phyloP scores from a whole-genome alignment of 2,888 invertebrate species.

The Lycaena phlaeas region DNA sequence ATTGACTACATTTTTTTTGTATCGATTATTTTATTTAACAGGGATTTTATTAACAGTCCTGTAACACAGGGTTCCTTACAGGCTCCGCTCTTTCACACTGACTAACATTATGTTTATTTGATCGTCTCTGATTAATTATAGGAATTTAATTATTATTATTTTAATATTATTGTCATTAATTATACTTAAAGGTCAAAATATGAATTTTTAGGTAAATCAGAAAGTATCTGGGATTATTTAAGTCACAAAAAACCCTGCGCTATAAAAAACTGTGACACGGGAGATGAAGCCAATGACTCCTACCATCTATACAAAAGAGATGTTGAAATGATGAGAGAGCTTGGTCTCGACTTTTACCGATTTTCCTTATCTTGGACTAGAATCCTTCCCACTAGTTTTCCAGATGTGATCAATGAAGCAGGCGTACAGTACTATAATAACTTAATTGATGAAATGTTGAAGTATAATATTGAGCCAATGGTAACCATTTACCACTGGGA shows the following conservation, averaged over 20 bases:
- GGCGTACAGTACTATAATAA: slow-evolving; percentile 25
- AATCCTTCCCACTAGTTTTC: slow-evolving; percentile 66
- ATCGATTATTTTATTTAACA: too few relatives aligned
- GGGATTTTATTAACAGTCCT: too few relatives aligned
- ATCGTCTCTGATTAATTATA: too few relatives aligned
- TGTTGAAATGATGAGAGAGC: slow-evolving; percentile 37
- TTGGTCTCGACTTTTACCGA: slow-evolving; percentile 51
- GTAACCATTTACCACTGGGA: slow-evolving; percentile 63
- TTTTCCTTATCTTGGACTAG: slow-evolving; percentile 74
- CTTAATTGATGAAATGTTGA: slow-evolving; percentile 61
- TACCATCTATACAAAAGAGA: slow-evolving; percentile 69
- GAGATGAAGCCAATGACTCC: slow-evolving; percentile 68
- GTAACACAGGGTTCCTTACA: too few relatives aligned
- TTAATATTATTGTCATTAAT: too few relatives aligned
- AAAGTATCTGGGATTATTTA: slow-evolving; percentile 73
- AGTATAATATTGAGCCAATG: slow-evolving; percentile 69
- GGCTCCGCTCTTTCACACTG: too few relatives aligned
- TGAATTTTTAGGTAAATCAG: slow-evolving; percentile 52
- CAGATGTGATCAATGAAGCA: slow-evolving; percentile 55
- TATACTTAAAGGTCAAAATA: too few relatives aligned
- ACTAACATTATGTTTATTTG: too few relatives aligned
- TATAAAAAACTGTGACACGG: slow-evolving; percentile 62
- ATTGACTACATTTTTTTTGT: too few relatives aligned
- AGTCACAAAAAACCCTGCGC: slow-evolving; percentile 49
- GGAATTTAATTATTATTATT: too few relatives aligned